Conservation (phyloP, 2,888 invertebrate species). For the Megamerina dolium region DNA sequence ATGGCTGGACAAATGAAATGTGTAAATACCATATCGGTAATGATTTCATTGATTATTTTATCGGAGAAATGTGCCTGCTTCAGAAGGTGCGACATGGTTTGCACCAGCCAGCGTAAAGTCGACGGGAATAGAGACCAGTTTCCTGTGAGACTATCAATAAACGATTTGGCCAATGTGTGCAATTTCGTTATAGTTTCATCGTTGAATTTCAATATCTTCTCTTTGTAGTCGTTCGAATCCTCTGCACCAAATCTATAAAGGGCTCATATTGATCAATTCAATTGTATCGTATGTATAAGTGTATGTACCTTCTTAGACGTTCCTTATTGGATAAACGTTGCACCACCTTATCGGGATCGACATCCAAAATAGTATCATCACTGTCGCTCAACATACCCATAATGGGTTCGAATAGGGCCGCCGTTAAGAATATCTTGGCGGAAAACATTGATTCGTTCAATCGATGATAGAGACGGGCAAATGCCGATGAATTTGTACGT, state of each 20-base stretch:
- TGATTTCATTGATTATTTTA: conserved; percentile 57
- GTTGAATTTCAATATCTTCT: conserved; percentile 71
- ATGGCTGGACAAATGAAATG: conserved; percentile 95
- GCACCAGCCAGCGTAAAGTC: conserved; percentile 82
- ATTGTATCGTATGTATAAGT: no score
- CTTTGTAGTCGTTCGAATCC: conserved; percentile 64
- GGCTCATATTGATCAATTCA: background rate
- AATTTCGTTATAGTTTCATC: conserved; percentile 73
- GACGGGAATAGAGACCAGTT: conserved; percentile 89
- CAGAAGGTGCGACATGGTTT: conserved; percentile 70
- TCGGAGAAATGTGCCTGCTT: conserved; percentile 52
- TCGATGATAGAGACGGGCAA: conserved; percentile 77
- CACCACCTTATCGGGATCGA: conserved; percentile 78
- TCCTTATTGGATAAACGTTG: conserved; percentile 38
- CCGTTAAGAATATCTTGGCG: conserved; percentile 87
- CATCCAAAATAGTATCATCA: conserved; percentile 84
- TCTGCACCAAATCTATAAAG: conserved; percentile 70
- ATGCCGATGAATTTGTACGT: conserved; percentile 78
- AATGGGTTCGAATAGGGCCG: conserved; percentile 85
- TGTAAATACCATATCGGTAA: conserved; percentile 88
- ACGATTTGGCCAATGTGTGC: conserved; percentile 70
- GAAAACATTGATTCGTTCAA: conserved; percentile 86
- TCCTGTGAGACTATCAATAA: conserved; percentile 74
- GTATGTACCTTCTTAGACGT: conserved; percentile 57
- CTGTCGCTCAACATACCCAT: conserved; percentile 86